Evolutionary conservation across 2,113 vertebrate genomes (phyloP).

Genomic region (Myotis yumanensis): DNA sequence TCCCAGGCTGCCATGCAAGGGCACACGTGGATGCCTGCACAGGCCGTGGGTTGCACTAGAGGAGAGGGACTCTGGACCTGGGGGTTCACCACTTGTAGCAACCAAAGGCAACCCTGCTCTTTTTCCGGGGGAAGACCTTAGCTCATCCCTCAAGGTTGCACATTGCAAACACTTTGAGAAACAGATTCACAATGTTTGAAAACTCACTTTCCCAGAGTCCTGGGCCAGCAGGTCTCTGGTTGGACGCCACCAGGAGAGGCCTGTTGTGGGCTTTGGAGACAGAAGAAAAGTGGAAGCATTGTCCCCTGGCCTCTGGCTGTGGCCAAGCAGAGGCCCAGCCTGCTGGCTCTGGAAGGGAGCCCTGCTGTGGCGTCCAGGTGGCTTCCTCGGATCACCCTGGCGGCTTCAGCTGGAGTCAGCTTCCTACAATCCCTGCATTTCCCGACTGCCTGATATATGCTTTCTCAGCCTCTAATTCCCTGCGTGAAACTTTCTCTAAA

Average conservation of each 20-base stretch:
- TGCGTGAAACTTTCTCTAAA: not conserved
- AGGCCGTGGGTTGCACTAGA: not conserved
- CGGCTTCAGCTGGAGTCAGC: not conserved
- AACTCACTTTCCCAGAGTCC: not conserved
- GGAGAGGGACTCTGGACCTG: not conserved
- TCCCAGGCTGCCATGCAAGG: not conserved
- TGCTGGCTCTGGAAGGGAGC: not conserved
- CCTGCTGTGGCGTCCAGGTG: not conserved
- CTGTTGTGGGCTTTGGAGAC: not conserved
- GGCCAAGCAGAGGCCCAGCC: fast-evolving
- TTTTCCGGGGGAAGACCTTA: not conserved
- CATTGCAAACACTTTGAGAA: not conserved
- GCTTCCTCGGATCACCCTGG: not conserved
- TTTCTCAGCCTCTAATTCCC: not conserved
- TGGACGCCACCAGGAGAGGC: not conserved
- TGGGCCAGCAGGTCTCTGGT: not conserved
- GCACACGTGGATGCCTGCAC: fast-evolving
- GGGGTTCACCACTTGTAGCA: not conserved
- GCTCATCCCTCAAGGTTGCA: not conserved
- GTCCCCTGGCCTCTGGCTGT: not conserved
- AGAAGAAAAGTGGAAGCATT: not conserved
- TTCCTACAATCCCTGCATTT: not conserved
- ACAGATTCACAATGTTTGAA: not conserved
- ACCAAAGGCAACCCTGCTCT: not conserved
- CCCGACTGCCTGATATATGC: not conserved